A percentile compares a stretch with the other conserved stretches of the same genome.
Conservation (phyloP, 2,888 invertebrate species). For the Psococerastis gibbosa region DNA sequence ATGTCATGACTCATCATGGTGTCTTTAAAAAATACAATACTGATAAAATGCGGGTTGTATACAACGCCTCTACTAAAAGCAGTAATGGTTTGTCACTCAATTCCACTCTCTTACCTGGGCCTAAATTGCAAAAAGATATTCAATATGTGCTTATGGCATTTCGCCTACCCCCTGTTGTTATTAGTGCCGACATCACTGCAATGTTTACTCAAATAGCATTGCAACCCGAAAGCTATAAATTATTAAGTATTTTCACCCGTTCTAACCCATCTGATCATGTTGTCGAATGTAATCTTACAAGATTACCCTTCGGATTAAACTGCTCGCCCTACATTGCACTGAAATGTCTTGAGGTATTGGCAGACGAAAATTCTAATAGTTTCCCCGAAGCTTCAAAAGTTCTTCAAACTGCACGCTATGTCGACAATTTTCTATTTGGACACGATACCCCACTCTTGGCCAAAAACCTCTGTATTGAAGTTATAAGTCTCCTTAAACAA, state of each 20-base stretch:
- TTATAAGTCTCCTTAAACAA: neutral
- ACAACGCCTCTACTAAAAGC: neutral
- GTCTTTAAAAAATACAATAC: neutral
- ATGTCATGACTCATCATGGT: no score
- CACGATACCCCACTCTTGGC: slow-evolving; percentile 11
- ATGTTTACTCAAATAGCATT: slow-evolving; percentile 21
- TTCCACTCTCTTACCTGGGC: neutral
- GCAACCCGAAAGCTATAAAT: slow-evolving; percentile 15
- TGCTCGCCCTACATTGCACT: slow-evolving; percentile 18
- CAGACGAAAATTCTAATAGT: slow-evolving; percentile 16
- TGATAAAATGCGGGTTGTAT: neutral
- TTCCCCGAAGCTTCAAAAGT: slow-evolving; percentile 16
- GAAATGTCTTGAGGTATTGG: slow-evolving; percentile 15
- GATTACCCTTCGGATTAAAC: slow-evolving; percentile 18
- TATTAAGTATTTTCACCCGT: slow-evolving; percentile 19
- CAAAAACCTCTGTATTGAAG: neutral
- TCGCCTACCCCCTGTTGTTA: slow-evolving; percentile 11
- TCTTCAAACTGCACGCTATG: slow-evolving; percentile 15
- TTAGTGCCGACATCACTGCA: slow-evolving; percentile 20
- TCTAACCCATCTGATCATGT: slow-evolving; percentile 12
- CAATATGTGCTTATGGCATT: neutral
- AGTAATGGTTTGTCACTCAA: neutral
- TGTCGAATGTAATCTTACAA: slow-evolving; percentile 16
- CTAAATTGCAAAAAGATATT: neutral
- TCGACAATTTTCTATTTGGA: slow-evolving; percentile 17